Evolutionary conservation across 2,113 vertebrate species (phyloP).

Genomic region (Eonycteris spelaea): DNA sequence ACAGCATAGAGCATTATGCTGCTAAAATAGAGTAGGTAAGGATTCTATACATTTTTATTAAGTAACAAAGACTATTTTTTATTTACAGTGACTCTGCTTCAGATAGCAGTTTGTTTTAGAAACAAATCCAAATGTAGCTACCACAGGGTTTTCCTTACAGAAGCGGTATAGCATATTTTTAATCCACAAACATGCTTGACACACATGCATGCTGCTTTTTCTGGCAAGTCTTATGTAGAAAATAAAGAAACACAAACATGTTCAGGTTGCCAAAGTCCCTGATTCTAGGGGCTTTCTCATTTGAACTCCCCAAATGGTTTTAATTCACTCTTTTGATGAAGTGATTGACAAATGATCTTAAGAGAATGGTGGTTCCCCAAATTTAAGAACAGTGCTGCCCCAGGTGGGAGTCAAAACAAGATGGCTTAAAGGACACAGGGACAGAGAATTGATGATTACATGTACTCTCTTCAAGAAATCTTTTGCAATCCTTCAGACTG

Average conservation of each 20-base stretch:
- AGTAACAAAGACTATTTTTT: constrained; percentile 57
- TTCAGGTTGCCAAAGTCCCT: background rate
- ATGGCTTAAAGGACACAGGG: background rate
- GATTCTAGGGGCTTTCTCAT: background rate
- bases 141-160: background rate
- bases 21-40: constrained; percentile 80
- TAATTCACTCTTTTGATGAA: background rate
- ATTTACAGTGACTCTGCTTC: background rate
- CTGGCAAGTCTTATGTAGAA: background rate
- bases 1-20: constrained; percentile 80
- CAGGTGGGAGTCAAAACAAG: background rate
- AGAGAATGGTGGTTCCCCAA: background rate
- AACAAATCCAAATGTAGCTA: background rate
- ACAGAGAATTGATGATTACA: background rate
- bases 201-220: background rate
- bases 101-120: constrained; percentile 30
- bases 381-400: background rate
- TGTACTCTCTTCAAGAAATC: background rate
- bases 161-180: background rate
- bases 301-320: background rate
- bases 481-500: background rate
- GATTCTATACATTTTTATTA: constrained; percentile 84
- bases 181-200: background rate
- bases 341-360: background rate
- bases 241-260: background rate